Conservation (phyloP, 2,888 invertebrate genomes). For the Orchesella flavescens region DNA sequence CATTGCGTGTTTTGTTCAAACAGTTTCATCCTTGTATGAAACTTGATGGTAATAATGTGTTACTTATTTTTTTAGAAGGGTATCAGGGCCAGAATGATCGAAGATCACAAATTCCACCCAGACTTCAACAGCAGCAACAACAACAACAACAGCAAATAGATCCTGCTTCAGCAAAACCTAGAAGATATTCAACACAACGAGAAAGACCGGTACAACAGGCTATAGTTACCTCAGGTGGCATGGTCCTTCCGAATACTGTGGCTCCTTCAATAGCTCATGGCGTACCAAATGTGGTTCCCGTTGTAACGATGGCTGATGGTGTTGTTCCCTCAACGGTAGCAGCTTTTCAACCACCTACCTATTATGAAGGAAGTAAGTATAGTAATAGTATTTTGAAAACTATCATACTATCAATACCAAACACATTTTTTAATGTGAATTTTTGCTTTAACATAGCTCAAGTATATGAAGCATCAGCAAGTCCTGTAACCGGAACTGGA, state of each 20-base stretch:
- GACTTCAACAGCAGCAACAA: conserved; percentile 68
- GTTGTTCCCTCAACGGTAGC: conserved; percentile 67
- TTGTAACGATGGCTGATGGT: conserved; percentile 58
- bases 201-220: conserved; percentile 75
- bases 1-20: not conserved
- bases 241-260: conserved; percentile 49
- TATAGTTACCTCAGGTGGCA: conserved; percentile 29
- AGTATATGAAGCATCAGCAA: conserved; percentile 69
- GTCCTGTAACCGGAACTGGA: conserved; percentile 68
- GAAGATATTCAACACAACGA: conserved; percentile 82
- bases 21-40: no score
- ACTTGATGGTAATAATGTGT: not conserved
- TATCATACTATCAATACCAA: not conserved
- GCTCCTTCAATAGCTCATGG: conserved; percentile 62
- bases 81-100: conserved; percentile 58
- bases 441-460: conserved; percentile 48
- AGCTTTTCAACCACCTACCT: conserved; percentile 65
- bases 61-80: conserved; percentile 18
- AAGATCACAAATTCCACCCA: conserved; percentile 67
- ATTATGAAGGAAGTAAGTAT: conserved; percentile 68
- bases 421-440: no score
- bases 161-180: conserved; percentile 76
- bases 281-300: conserved; percentile 64
- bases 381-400: not conserved
- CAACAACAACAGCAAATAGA: conserved; percentile 63